Evolutionary conservation across 1,140 invertebrate species (phyloP), one percentile per base, ranked within the genome.

Genomic region (Drosophila miranda): DNA sequence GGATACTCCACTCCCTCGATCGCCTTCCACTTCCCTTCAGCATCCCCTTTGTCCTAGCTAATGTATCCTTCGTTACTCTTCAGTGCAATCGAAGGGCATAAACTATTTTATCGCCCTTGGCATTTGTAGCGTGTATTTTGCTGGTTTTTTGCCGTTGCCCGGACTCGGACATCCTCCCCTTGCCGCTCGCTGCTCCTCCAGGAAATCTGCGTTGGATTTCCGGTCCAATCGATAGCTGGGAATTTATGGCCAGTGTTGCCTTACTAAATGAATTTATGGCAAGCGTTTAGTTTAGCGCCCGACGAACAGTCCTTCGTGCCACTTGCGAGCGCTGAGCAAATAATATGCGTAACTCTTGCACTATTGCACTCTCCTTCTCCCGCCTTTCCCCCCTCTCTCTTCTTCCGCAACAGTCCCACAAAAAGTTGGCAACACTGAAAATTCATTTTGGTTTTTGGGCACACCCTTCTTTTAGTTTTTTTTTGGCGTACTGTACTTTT

Each of bases 181-280:
- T 46, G n/a, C 54, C 42, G 26, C 28, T 46, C 43, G 42, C 50
- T 46, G 19, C 51, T 38, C 4, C 34, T 13, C 11, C 34, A 13
- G 34, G 34, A 38, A 13, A 38, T 38, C 34, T 38, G 34, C 34
- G 34, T 49, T 50, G 67, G 53, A 81, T 72, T 59, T 77, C 60
- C 79, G 34, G 14, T 61, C 60, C 67, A 86, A 87, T 86, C 81
- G 81, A 86, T 86, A 81, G 74, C 64, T 45, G 50, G 13, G 59
- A 87, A 86, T 86, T 86, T 86, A 86, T 86, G 74, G 56, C 49
- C 82, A 68, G 46, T 61, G 74, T 75, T 87, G 82, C 82, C 69
- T 86, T 87, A 82, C 78, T 81, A 86, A 86, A 86, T 86, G 81
- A 86, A 87, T 86, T 86, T 86, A 86, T 87, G 74, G 81, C 74